Conservation (phyloP, 2,113 vertebrate species). For the Eubucco bourcierii region DNA sequence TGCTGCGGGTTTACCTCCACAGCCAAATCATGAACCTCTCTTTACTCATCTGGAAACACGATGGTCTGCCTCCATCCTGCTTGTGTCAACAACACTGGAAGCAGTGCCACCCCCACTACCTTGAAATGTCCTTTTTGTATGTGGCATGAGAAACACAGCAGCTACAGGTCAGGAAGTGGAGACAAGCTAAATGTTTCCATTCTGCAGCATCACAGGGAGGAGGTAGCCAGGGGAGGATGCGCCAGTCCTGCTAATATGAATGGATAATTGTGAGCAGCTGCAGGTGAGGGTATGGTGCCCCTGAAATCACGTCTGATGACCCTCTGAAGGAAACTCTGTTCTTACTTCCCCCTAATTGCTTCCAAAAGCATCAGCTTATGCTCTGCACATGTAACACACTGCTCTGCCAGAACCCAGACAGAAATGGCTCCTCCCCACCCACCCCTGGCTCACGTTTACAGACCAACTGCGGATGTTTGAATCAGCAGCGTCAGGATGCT, state of each 20-base stretch:
- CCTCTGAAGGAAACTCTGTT: not conserved
- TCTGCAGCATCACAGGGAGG: not conserved
- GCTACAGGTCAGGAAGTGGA: not conserved
- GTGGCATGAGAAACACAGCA: not conserved
- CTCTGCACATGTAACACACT: not conserved
- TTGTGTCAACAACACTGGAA: accelerated
- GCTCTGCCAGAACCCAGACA: not conserved
- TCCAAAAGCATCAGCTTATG: not conserved
- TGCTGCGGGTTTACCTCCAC: not conserved
- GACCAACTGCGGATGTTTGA: not conserved
- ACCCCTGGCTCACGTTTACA: not conserved
- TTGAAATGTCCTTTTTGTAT: not conserved
- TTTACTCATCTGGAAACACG: not conserved
- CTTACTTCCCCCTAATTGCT: not conserved
- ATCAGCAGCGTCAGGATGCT: not conserved
- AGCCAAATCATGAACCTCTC: not conserved
- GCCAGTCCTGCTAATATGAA: not conserved
- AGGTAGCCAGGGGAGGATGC: not conserved
- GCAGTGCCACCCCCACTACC: not conserved
- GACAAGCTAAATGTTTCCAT: not conserved
- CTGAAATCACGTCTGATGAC: not conserved
- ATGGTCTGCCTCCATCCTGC: not conserved
- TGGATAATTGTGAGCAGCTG: not conserved
- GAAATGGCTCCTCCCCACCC: not conserved
- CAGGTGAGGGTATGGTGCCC: not conserved